Evolutionary conservation across 2,888 invertebrate species (phyloP), one percentile per base, ranked within the genome.

Genomic region (Myathropa florea): DNA sequence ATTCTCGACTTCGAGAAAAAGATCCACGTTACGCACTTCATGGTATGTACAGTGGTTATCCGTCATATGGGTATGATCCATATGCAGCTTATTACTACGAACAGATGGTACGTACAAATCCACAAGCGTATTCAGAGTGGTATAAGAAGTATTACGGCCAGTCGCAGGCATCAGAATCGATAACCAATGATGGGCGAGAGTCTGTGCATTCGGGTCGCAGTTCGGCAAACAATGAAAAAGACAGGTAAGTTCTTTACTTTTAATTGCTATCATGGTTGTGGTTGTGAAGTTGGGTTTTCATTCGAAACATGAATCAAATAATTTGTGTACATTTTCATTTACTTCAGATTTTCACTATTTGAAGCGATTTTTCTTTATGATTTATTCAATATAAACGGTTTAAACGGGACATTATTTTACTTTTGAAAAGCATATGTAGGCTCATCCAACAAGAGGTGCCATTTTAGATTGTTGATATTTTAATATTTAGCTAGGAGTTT

Each of bases 131-230:
- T 93, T 94, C 96, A 88, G 95, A 95, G 90, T 95, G 96, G 94
- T 97, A 97, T 93, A 94, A 95, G 90, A 96, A 96, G 91, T 96
- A 96, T 90, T 95, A 94, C 90, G 91, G 88, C 67, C 91, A 76
- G 88, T 90, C 71, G 83, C 91, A 59, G 88, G 86, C 88, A 55
- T 57, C 86, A 36, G 83, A 88, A 21, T 82, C 88, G 3, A 46
- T 88, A 3, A 78, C 88, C 7, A 88, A 72, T 10, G 96, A 96
- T 89, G 96, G 96, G 88, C 94, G 96, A 88, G 96, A 95, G 87
- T 96, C 96, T 89, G 96, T 96, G 72, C 97, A 97, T 93, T 97
- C 97, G 21, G 97, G 97, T 63, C 95, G 96, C 89, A 97, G 97
- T 93, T 97, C 97, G 83, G 95, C 96, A 89, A 90, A 91, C 77